Conservation (phyloP, 1,140 invertebrate species). For the Bombus pyrosoma region DNA sequence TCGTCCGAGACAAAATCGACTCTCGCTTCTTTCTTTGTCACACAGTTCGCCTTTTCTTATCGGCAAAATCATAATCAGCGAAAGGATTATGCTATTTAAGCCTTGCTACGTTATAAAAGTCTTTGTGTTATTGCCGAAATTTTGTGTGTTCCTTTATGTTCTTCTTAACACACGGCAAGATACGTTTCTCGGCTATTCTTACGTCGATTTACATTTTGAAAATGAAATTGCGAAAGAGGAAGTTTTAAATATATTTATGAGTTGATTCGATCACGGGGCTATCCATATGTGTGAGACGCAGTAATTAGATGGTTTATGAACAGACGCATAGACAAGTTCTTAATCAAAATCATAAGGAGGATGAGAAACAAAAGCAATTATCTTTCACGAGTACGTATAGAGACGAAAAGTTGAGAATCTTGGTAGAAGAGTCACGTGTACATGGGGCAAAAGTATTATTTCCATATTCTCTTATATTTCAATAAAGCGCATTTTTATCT, state of each 20-base stretch:
- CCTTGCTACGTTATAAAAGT: not conserved
- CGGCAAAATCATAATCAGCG: not conserved
- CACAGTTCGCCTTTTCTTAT: not conserved
- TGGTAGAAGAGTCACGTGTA: not conserved
- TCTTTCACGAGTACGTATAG: not conserved
- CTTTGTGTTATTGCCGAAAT: not conserved
- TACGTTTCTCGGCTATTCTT: not conserved
- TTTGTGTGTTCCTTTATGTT: fast-evolving
- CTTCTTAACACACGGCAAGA: fast-evolving
- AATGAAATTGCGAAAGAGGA: no score
- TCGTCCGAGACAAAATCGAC: not conserved
- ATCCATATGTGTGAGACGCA: not conserved
- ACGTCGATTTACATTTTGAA: not conserved
- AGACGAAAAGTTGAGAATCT: not conserved
- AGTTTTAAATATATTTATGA: not conserved
- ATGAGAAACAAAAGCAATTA: not conserved
- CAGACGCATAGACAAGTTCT: not conserved
- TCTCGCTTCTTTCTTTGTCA: not conserved
- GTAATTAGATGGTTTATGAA: not conserved
- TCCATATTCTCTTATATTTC: no score
- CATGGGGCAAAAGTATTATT: no score
- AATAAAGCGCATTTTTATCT: no score
- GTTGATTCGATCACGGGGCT: no score
- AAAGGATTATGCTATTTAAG: not conserved
- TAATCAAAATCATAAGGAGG: not conserved